A percentile compares a stretch with the other conserved stretches of the same genome.
Conservation (phyloP, 2,113 vertebrate species). For the Melanerpes formicivorus region DNA sequence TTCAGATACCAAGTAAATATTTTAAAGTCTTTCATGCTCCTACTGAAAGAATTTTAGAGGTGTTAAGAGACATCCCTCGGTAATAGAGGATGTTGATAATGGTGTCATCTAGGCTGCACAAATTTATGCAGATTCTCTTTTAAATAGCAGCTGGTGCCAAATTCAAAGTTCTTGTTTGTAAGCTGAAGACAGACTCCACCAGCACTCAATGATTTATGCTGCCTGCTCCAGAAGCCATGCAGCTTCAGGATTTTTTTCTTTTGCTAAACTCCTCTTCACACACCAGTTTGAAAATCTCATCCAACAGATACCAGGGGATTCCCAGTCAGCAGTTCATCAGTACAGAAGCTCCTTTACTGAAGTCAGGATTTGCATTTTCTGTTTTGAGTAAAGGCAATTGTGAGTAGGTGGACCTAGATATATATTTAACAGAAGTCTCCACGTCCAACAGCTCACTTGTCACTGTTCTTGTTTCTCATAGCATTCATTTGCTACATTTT, state of each 20-base stretch:
- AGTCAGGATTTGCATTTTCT: conserved; percentile 16
- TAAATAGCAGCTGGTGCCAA: neutral
- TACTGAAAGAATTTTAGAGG: neutral
- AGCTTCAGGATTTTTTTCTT: neutral
- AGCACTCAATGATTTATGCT: neutral
- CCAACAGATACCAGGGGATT: neutral
- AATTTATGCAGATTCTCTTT: neutral
- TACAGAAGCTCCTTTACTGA: neutral
- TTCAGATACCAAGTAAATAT: neutral
- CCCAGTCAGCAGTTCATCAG: neutral
- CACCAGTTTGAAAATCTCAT: neutral
- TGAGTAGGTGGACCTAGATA: neutral
- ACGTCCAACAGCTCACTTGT: neutral
- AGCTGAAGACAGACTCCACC: neutral
- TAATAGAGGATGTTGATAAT: neutral
- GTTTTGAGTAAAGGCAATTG: conserved; percentile 20
- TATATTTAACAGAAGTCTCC: conserved; percentile 5
- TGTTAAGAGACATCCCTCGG: neutral
- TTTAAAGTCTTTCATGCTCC: neutral
- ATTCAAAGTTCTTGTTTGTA: neutral
- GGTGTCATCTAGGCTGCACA: neutral
- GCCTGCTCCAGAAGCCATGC: neutral
- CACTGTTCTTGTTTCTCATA: neutral
- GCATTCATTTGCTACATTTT: conserved; percentile 38
- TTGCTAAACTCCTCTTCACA: neutral